Evolutionary conservation across 1,140 invertebrate genomes (phyloP).

Genomic region (Aphaenogaster ashmeadi): DNA sequence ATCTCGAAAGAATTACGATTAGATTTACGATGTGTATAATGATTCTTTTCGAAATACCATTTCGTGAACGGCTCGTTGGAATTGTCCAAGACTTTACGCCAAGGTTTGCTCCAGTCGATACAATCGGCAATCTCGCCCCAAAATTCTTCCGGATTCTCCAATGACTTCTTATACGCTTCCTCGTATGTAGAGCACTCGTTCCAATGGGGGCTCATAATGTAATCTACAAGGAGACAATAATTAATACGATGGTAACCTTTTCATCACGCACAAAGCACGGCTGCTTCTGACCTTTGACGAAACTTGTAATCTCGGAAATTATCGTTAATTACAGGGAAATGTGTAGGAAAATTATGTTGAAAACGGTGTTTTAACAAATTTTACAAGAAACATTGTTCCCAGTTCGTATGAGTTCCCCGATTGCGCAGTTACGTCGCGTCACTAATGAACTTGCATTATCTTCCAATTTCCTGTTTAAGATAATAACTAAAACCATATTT

Average conservation of each 20-base stretch:
- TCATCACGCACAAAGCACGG: not conserved
- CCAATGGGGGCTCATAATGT: slow-evolving; percentile 78
- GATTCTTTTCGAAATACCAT: slow-evolving; percentile 89
- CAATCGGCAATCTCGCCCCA: slow-evolving; percentile 93
- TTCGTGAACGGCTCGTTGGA: slow-evolving; percentile 94
- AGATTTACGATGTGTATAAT: not conserved
- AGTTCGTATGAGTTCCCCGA: not conserved
- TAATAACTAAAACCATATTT: too few species aligned
- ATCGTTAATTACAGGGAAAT: not conserved
- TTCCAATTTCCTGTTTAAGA: not conserved
- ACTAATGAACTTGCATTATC: not conserved
- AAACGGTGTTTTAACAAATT: not conserved
- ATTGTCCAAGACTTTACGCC: slow-evolving; percentile 94
- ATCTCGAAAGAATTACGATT: not conserved
- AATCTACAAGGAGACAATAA: slow-evolving; percentile 75
- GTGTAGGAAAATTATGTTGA: not conserved
- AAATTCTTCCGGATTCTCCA: slow-evolving; percentile 94
- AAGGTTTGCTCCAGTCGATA: slow-evolving; percentile 94
- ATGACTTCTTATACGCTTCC: slow-evolving; percentile 90
- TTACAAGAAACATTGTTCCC: not conserved
- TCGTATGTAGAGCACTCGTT: slow-evolving; percentile 88
- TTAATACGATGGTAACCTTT: not conserved
- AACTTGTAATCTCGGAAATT: not conserved
- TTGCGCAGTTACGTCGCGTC: not conserved
- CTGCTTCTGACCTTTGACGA: not conserved